Conservation (phyloP, 1,140 invertebrate species). For the Pogonomyrmex barbatus region DNA sequence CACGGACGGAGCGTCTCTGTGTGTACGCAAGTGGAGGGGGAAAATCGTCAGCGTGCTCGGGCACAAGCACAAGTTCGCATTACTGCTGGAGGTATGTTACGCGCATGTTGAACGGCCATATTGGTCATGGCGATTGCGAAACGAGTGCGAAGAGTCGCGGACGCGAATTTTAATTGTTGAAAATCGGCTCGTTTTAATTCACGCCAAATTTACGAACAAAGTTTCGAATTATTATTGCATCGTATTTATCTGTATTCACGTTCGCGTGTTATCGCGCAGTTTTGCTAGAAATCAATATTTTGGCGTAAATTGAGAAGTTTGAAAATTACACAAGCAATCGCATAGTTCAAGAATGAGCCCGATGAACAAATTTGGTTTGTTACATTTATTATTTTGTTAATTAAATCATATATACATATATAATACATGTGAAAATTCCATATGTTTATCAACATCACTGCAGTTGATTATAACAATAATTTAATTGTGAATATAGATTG, state of each 20-base stretch:
- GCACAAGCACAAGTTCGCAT: neutral
- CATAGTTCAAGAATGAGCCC: neutral
- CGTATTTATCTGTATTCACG: neutral
- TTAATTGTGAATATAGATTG: conserved; percentile 3
- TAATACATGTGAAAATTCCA: too few species aligned
- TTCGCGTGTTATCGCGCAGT: neutral
- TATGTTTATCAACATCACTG: neutral
- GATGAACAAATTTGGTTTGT: neutral
- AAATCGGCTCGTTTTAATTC: neutral
- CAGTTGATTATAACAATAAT: neutral
- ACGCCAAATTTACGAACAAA: neutral
- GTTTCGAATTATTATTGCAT: neutral
- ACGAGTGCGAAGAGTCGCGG: neutral
- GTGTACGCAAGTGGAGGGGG: too few species aligned
- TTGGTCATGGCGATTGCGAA: neutral
- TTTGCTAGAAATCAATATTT: neutral
- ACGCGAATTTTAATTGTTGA: neutral
- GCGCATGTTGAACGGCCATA: neutral
- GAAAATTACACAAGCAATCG: neutral
- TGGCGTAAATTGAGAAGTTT: neutral
- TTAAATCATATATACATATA: neutral
- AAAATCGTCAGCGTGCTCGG: neutral
- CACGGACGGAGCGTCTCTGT: too few species aligned
- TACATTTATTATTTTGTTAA: neutral
- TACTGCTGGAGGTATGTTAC: too few species aligned